These are phyloP conservation scores for Mastacembelus armatus DNA, from an alignment of 2,797 vertebrate species.

Conservation along the genomic window DNA sequence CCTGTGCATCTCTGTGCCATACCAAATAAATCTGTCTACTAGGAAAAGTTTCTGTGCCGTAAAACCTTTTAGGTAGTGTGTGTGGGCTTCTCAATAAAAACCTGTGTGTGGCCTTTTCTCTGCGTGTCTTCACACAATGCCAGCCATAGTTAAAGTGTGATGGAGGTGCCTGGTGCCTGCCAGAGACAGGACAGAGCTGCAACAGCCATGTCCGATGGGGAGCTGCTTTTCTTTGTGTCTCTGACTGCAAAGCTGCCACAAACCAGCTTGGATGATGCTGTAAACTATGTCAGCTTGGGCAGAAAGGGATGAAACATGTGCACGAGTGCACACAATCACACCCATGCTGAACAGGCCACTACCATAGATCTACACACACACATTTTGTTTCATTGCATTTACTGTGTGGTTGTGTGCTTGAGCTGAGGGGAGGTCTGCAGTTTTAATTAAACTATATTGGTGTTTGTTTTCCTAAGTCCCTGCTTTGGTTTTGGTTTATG, in stretches of 20 bases:
- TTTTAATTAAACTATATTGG: constrained; percentile 75
- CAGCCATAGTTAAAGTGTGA: constrained; percentile 65
- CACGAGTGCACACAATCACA: constrained; percentile 10
- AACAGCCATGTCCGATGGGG: constrained; percentile 49
- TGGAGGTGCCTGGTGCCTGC: constrained; percentile 62
- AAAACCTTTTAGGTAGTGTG: constrained; percentile 59
- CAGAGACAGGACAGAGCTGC: constrained; percentile 43
- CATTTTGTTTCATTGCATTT: background rate
- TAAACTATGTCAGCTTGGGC: constrained; percentile 63
- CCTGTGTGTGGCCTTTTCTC: constrained; percentile 71
- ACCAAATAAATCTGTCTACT: constrained; percentile 48
- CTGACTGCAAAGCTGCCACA: constrained; percentile 29
- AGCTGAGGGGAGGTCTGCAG: constrained; percentile 15
- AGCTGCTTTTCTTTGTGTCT: constrained; percentile 57
- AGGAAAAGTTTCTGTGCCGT: constrained; percentile 32
- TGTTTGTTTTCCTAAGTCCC: constrained; percentile 78
- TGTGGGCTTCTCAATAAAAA: constrained; percentile 64
- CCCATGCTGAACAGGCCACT: constrained; percentile 7
- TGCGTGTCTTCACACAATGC: constrained; percentile 63
- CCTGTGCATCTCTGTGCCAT: constrained; percentile 2
- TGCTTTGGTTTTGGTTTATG: constrained; percentile 79
- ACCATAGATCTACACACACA: background rate
- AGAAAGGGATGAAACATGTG: constrained; percentile 12
- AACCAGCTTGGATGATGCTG: constrained; percentile 41
- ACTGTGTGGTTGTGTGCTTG: constrained; percentile 7